Evolutionary conservation across 2,888 invertebrate genomes (phyloP), one percentile per base, ranked within the genome.

Genomic region (Cephonodes hylas): DNA sequence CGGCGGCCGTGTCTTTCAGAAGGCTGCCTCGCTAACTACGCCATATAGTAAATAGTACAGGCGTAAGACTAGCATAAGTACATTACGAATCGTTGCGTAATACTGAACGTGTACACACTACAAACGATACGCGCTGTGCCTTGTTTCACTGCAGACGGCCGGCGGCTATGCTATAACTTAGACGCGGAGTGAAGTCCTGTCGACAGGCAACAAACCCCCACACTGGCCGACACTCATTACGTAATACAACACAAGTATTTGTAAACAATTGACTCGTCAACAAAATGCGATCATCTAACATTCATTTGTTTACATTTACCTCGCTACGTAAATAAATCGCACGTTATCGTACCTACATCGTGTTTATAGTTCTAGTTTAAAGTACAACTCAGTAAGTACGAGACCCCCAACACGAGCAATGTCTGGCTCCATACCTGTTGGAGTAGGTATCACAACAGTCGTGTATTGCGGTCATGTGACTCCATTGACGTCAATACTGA

Each of bases 401-500:
- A 23, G 46, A 13, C 60, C 60, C 60, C 60, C 60, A n/a, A 23
- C 25, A 10, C 5, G 38, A 18, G 18, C 18, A 61, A 15, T 25
- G 6, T 58, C 61, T 61, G 38, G 45, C 3, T 61, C 23, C 61
- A 46, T 46, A 58, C 46, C 61, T 46, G 61, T 61, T 20, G 6
- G 25, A 42, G 76, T 80, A 80, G 77, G 77, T 75, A 76, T 61
- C 46, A 58, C 38, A 58, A 38, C 34, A 38, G 58, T 58, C 34
- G 75, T 75, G 77, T 75, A 75, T 73, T 76, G 77, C 79, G 83
- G 84, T 93, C 94, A 94, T 94, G 94, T 94, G 94, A 93, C 85
- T 77, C 88, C 88, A 94, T 94, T 95, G 95, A 94, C 95, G 95
- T 95, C 95, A 95, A 94, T 94, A 87, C 91, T 95, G 95, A 95